Evolutionary conservation across 2,888 invertebrate genomes (phyloP), one percentile per base, ranked within the genome.

Genomic region (Spodoptera picta): DNA sequence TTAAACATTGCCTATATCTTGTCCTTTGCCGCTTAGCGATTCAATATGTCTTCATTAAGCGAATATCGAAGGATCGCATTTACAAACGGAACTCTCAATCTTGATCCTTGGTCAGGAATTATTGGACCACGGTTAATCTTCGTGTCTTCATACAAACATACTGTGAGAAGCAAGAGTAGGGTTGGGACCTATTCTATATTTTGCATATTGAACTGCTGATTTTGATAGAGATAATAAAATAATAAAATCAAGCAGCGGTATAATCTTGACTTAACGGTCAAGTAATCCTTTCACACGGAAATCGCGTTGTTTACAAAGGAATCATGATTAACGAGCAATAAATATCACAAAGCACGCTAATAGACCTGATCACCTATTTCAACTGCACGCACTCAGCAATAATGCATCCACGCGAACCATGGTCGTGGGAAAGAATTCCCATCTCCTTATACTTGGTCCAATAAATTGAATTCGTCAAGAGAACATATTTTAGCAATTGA

Each of bases 1-100:
- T 92, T 92, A 91, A 91, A 88, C 91, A 90, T 91, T 89, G 92
- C 88, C 90, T 92, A 92, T 91, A 91, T 90, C 87, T 90, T 91
- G 91, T 90, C 92, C 84, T 87, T 87, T 82, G 89, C 89, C 90
- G 92, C 87, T 92, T 90, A 87, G 91, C 92, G 92, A 92, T 92
- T 93, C 94, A 94, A 94, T 94, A 94, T 94, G 94, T 94, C 94
- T 94, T 94, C 94, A 94, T 94, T 94, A 94, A 92, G 90, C 81
- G 92, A 90, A 91, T 90, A 91, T 92, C 92, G 90, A 89, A 90
- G 90, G 90, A 90, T 89, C 90, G 89, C 86, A 90, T 92, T 90
- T 87, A 87, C 87, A 88, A 90, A 83, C 88, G 90, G 92, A 92
- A 90, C 91, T 85, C 86, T 90, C 89, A 84, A 92, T 93, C 93